Evolutionary conservation across 2,888 invertebrate genomes (phyloP), one percentile per base, ranked within the genome.

Genomic region (Mystacides longicornis): DNA sequence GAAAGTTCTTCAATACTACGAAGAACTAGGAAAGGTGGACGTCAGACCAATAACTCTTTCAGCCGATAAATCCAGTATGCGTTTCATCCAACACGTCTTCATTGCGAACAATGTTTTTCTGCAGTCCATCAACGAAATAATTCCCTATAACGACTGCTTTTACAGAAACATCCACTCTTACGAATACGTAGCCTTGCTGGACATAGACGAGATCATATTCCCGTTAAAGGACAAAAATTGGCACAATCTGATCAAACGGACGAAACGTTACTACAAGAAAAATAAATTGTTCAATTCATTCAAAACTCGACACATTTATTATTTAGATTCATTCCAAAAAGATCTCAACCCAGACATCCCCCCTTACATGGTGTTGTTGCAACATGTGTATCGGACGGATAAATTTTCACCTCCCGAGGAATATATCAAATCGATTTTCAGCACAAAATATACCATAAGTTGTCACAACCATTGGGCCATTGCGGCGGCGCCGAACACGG

Each of bases 131-230:
- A 93, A 93, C 74, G 95, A 96, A 72, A 80, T 96, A 57, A 90
- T 96, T 64, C 93, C 95, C 14, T 96, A 95, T 77, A 96, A 96
- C 71, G 96, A 96, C 71, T 96, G 96, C 67, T 80, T 96, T 52
- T 95, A 95, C 74, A 87, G 91, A 69, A 89, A 94, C 69, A 82
- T 94, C 76, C 89, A 93, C 70, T 81, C 86, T 62, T 94, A 93
- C 72, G 83, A 89, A 62, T 93, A 90, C 74, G 86, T 94, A 52
- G 90, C 90, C 18, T 75, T 95, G 56, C 77, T 95, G 52, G 96
- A 96, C 69, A 88, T 93, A 62, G 95, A 96, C 72, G 95, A 96
- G 73, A 89, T 94, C 55, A 93, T 96, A 64, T 91, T 96, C 83
- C 95, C 95, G 7, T 75, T 88, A 63, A 81, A 84, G 63, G 82